These are phyloP conservation scores for Hystrix brachyura DNA, from an alignment of 2,113 vertebrate species.

Conservation along the genomic window DNA sequence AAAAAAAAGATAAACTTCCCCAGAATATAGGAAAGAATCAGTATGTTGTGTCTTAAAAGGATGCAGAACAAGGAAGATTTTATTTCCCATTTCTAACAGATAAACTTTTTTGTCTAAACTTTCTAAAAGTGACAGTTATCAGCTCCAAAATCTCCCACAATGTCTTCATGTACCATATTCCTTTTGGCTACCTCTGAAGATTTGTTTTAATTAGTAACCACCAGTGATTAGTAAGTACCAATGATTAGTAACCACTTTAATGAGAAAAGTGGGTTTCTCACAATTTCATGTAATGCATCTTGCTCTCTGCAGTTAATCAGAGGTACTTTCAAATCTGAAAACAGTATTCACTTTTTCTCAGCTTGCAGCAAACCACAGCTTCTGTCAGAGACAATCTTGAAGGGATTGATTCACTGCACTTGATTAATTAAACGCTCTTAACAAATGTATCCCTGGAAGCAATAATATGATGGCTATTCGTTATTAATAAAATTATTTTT, in stretches of 20 bases:
- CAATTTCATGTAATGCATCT: background rate
- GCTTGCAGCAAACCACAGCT: slow-evolving; percentile 22
- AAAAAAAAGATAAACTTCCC: background rate
- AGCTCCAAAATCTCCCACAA: background rate
- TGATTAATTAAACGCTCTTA: slow-evolving; percentile 61
- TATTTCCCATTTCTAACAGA: slow-evolving; percentile 16
- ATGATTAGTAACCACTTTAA: background rate
- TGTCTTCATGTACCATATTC: background rate
- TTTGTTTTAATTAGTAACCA: background rate
- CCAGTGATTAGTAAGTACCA: too few species aligned
- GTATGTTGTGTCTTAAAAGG: background rate
- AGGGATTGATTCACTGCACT: background rate
- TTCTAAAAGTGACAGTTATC: slow-evolving; percentile 31
- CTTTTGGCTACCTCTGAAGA: background rate
- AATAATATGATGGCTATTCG: background rate
- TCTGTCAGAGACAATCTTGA: background rate
- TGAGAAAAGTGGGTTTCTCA: slow-evolving; percentile 27
- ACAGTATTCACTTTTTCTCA: background rate
- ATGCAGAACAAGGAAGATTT: background rate
- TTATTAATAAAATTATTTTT: background rate
- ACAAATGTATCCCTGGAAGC: background rate
- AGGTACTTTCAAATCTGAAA: background rate
- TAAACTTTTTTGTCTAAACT: background rate
- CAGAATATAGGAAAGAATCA: background rate
- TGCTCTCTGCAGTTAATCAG: background rate